Percentiles rank a stretch among this genome's conserved stretches.
Conservation (phyloP, 2,888 invertebrate species). For the Cantharis rustica region DNA sequence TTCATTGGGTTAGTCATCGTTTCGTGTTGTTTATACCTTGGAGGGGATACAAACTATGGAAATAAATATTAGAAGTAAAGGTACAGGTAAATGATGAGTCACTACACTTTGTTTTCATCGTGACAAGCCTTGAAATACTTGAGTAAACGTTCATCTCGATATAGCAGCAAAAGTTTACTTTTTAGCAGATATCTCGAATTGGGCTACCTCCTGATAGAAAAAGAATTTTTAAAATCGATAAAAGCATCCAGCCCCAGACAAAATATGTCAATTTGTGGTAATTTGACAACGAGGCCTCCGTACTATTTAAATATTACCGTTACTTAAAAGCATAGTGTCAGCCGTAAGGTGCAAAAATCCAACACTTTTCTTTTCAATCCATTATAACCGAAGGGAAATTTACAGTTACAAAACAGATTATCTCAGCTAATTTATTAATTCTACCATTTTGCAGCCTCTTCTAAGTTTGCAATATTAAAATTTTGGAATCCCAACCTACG, state of each 20-base stretch:
- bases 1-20: conserved; percentile 11
- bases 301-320: background rate
- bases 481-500: background rate
- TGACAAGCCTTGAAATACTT: background rate
- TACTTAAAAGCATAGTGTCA: background rate
- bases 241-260: background rate
- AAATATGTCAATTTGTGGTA: background rate
- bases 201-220: background rate
- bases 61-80: conserved; percentile 5
- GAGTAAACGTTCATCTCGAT: background rate
- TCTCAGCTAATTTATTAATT: background rate
- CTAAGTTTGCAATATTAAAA: background rate
- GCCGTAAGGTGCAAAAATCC: background rate
- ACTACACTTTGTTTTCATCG: background rate
- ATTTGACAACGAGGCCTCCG: background rate
- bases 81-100: conserved; percentile 11
- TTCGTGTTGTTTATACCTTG: conserved; percentile 8
- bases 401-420: background rate
- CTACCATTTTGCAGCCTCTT: background rate
- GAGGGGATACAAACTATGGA: background rate
- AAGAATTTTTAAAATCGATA: background rate
- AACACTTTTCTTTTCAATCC: background rate
- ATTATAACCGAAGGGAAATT: background rate
- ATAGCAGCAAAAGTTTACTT: background rate
- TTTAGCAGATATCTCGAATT: background rate